A percentile compares a stretch with the other conserved stretches of the same genome.
phyloP scores from a whole-genome alignment of 2,113 vertebrate species.

The Rostratula benghalensis region DNA sequence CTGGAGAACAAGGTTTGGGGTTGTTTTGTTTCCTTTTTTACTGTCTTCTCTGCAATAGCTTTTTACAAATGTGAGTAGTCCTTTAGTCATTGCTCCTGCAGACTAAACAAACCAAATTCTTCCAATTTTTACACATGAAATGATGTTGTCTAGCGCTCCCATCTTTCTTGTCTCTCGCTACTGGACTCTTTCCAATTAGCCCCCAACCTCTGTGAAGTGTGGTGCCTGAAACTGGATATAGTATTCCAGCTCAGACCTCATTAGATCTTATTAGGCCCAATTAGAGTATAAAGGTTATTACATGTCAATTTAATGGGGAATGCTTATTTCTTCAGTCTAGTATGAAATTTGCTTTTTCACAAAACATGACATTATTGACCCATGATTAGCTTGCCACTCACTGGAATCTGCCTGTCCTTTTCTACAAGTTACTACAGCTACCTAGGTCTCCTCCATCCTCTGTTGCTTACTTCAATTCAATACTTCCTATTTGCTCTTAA shows the following conservation, averaged over 20 bases:
- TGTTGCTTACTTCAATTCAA: not conserved
- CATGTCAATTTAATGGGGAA: not conserved
- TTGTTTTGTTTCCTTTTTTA: not conserved
- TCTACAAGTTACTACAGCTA: not conserved
- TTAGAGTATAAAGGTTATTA: constrained; percentile 28
- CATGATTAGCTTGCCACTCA: not conserved
- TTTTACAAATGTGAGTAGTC: constrained; percentile 11
- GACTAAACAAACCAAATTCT: constrained; percentile 64
- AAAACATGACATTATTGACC: not conserved
- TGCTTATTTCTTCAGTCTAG: constrained; percentile 16
- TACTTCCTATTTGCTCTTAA: not conserved
- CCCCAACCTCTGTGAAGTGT: not conserved
- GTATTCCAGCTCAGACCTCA: not conserved
- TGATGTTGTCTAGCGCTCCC: not conserved
- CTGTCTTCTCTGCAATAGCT: not conserved
- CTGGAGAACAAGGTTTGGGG: not conserved
- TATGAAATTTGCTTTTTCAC: constrained; percentile 12
- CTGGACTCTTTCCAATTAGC: constrained; percentile 28
- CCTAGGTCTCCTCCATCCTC: not conserved
- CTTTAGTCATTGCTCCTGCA: not conserved
- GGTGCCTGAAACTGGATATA: constrained; percentile 1
- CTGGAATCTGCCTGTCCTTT: not conserved
- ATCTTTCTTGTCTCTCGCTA: constrained; percentile 48
- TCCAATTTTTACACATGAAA: constrained; percentile 14
- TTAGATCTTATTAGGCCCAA: constrained; percentile 4